Evolutionary conservation across 2,797 vertebrate genomes (phyloP).

Genomic region (Cheirogaleus major): DNA sequence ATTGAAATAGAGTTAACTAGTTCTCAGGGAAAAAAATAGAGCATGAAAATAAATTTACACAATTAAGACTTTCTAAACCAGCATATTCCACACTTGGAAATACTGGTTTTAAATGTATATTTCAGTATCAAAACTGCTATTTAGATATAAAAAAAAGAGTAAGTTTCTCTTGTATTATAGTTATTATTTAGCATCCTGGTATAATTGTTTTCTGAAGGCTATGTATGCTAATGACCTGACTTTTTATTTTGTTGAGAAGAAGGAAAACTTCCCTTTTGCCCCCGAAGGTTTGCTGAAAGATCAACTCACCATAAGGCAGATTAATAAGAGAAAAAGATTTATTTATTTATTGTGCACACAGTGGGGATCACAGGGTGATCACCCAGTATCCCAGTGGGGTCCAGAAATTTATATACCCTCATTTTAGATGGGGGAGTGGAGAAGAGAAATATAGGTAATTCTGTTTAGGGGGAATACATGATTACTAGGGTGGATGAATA

Average conservation of each 20-base stretch:
- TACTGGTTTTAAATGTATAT: neutral
- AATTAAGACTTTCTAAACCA: slow-evolving; percentile 22
- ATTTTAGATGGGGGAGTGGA: neutral
- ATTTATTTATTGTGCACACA: neutral
- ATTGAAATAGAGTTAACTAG: neutral
- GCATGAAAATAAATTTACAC: neutral
- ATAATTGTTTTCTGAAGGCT: slow-evolving; percentile 5
- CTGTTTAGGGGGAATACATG: neutral
- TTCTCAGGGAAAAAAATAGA: neutral
- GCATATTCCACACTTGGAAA: neutral
- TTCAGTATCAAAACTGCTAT: neutral
- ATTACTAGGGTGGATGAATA: neutral
- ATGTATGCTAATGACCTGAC: neutral
- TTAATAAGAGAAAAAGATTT: neutral
- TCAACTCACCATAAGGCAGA: neutral
- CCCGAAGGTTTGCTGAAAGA: neutral
- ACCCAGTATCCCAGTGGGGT: neutral
- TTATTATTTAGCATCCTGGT: neutral
- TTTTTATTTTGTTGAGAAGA: neutral
- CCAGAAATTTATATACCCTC: neutral
- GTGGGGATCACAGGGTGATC: too few species aligned
- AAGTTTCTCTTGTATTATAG: neutral
- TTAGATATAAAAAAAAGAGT: slow-evolving; percentile 22
- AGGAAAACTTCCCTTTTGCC: neutral
- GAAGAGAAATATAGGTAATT: neutral